These are phyloP conservation scores for Chlorocebus sabaeus DNA, from an alignment of 2,113 vertebrate genomes.

Conservation along the genomic window DNA sequence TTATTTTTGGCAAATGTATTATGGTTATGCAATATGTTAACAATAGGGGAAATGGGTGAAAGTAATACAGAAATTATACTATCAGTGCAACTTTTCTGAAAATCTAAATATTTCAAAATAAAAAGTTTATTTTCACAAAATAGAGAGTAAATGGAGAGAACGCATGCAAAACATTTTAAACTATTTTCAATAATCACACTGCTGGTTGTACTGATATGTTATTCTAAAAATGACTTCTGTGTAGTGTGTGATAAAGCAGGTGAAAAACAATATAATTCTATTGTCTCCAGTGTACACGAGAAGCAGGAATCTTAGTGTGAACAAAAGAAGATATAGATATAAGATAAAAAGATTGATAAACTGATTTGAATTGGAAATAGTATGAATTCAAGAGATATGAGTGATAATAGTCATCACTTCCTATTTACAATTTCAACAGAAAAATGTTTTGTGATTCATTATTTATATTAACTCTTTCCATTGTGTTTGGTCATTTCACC, in stretches of 20 bases:
- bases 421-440: background rate
- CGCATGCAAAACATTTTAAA: background rate
- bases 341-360: background rate
- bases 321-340: background rate
- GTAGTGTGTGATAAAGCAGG: background rate
- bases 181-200: background rate
- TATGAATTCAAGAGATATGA: background rate
- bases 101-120: background rate
- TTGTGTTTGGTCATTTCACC: background rate
- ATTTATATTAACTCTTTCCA: background rate
- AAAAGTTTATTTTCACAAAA: background rate
- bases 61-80: background rate
- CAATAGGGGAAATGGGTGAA: background rate
- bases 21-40: background rate
- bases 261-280: background rate
- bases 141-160: background rate
- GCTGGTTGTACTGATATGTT: background rate
- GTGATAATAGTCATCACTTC: background rate
- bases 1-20: background rate
- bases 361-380: background rate
- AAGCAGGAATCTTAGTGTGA: background rate
- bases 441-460: background rate
- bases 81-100: background rate
- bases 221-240: background rate
- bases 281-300: background rate